Evolutionary conservation across 2,888 invertebrate genomes (phyloP).

Genomic region (Dexiosoma caninum): DNA sequence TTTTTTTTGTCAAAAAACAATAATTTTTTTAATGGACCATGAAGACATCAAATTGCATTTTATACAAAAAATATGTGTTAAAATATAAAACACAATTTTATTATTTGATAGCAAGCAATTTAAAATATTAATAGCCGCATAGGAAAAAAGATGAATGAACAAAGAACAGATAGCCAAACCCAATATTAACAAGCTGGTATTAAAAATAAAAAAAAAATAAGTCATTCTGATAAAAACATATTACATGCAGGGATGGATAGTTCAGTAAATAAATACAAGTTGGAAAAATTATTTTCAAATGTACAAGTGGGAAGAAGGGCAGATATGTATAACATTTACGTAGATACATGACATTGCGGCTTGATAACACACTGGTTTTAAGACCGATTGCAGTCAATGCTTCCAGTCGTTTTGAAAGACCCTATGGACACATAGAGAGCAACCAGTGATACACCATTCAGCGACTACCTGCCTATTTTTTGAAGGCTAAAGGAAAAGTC

Average conservation of each 20-base stretch:
- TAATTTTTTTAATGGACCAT: conserved; percentile 72
- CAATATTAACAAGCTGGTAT: conserved; percentile 40
- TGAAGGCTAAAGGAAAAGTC: too few species aligned
- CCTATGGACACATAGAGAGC: too few species aligned
- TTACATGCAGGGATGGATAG: neutral
- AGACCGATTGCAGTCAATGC: too few species aligned
- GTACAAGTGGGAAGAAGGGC: too few species aligned
- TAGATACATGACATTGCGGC: too few species aligned
- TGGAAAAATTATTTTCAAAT: too few species aligned
- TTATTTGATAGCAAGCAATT: conserved; percentile 73
- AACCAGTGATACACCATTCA: too few species aligned
- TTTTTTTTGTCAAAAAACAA: conserved; percentile 38
- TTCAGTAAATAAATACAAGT: too few species aligned
- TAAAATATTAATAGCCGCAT: conserved; percentile 70
- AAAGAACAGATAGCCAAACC: conserved; percentile 46
- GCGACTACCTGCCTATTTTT: too few species aligned
- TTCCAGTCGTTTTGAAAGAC: too few species aligned
- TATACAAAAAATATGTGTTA: conserved; percentile 47
- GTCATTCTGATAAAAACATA: neutral
- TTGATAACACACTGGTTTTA: too few species aligned
- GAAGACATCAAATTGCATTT: conserved; percentile 72
- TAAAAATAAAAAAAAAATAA: neutral
- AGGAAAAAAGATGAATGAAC: conserved; percentile 37
- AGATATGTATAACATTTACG: too few species aligned
- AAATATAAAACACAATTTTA: conserved; percentile 64